Percentiles rank a stretch among this genome's conserved stretches.
These are phyloP conservation scores for Elephas maximus DNA, from an alignment of 2,113 vertebrate genomes.

Conservation along the genomic window DNA sequence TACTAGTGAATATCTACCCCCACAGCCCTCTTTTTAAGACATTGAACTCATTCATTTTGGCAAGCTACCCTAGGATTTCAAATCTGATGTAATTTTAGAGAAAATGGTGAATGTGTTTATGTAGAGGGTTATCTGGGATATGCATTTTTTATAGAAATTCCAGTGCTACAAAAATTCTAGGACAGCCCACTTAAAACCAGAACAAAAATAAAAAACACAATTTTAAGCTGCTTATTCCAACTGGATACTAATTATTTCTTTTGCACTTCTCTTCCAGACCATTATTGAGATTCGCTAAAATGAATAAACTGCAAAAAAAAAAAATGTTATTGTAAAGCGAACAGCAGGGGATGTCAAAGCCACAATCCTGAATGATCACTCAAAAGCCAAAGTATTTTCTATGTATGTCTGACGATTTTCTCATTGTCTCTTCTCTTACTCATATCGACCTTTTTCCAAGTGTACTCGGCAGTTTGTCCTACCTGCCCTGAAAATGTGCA, in stretches of 20 bases:
- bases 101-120: background rate
- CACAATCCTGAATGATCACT: background rate
- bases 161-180: background rate
- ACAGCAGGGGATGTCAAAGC: background rate
- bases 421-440: background rate
- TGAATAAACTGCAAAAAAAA: background rate
- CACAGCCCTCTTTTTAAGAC: slow-evolving; percentile 31
- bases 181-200: background rate
- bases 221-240: background rate
- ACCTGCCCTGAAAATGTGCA: slow-evolving; percentile 11
- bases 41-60: slow-evolving; percentile 54
- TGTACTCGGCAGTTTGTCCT: background rate
- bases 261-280: background rate
- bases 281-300: background rate
- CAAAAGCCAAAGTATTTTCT: slow-evolving; percentile 22
- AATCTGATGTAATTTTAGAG: background rate
- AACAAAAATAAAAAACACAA: background rate
- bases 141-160: background rate
- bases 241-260: background rate
- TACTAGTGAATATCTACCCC: background rate
- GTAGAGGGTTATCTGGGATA: background rate
- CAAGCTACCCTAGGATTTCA: slow-evolving; percentile 51
- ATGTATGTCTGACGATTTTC: background rate
- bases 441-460: background rate
- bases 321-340: background rate